These are phyloP conservation scores for Poeciliopsis prolifica DNA, from an alignment of 2,113 vertebrate genomes.

Conservation along the genomic window DNA sequence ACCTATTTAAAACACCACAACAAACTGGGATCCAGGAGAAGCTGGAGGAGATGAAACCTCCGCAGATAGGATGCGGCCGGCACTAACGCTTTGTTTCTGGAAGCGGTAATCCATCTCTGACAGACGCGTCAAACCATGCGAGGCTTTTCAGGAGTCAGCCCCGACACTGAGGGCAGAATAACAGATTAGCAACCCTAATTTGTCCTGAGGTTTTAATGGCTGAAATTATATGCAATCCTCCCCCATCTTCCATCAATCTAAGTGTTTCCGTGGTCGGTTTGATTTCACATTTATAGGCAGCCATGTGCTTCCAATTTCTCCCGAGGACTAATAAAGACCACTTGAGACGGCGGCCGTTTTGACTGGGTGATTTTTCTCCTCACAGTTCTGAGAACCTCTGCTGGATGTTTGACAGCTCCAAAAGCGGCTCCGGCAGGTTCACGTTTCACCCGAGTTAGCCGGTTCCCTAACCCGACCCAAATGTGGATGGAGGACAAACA, in stretches of 20 bases:
- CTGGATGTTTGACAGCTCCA: slow-evolving; percentile 74
- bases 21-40: slow-evolving; percentile 11
- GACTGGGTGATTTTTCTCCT: slow-evolving; percentile 56
- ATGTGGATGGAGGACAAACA: slow-evolving; percentile 43
- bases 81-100: slow-evolving; percentile 7
- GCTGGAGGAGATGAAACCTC: slow-evolving; percentile 9
- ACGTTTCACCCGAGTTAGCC: slow-evolving; percentile 56
- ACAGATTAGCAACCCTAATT: slow-evolving; percentile 79
- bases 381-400: slow-evolving; percentile 45
- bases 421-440: slow-evolving; percentile 69
- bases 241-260: slow-evolving; percentile 65
- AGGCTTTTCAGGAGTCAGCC: slow-evolving; percentile 37
- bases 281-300: slow-evolving; percentile 59
- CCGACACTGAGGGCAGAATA: slow-evolving; percentile 68
- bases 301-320: slow-evolving; percentile 79
- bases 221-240: slow-evolving; percentile 62
- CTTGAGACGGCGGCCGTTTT: slow-evolving; percentile 63
- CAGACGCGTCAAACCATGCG: slow-evolving; percentile 51
- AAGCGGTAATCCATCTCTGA: slow-evolving; percentile 53
- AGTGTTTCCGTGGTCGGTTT: slow-evolving; percentile 70
- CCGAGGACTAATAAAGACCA: slow-evolving; percentile 69
- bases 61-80: not conserved
- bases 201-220: slow-evolving; percentile 79
- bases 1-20: slow-evolving; percentile 44
- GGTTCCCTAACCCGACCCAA: slow-evolving; percentile 66